Percentiles rank a stretch among this genome's conserved stretches.
Evolutionary conservation across 1,140 invertebrate species (phyloP).

Genomic region (Trichomalopsis sarcophagae): DNA sequence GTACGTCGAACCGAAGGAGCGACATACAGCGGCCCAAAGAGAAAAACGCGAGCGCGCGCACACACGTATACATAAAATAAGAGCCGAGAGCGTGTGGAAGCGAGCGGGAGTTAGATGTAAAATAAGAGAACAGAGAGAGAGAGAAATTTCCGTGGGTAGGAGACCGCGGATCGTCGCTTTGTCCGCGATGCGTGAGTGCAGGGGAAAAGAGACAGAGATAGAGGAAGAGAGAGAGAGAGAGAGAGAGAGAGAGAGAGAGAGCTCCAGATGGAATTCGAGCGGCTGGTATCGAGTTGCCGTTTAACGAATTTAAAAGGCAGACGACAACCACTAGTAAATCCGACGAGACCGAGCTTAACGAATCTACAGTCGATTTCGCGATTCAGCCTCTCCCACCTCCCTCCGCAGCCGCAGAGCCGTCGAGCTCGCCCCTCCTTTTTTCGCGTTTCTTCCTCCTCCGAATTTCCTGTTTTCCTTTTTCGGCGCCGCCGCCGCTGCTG

Average conservation of each 20-base stretch:
- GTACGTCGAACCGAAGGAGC: background rate
- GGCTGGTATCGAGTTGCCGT: slow-evolving; percentile 59
- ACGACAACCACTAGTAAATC: slow-evolving; percentile 30
- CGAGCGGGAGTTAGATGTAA: slow-evolving; percentile 6
- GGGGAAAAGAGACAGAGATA: slow-evolving; percentile 2
- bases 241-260: slow-evolving; percentile 46
- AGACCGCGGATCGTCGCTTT: slow-evolving; percentile 8
- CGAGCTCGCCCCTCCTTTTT: background rate
- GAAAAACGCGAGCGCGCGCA: background rate
- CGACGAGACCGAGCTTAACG: slow-evolving; percentile 29
- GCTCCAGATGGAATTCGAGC: slow-evolving; percentile 61
- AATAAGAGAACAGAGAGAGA: background rate
- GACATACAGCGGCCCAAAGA: background rate
- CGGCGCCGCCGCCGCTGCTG: background rate
- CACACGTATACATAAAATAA: background rate
- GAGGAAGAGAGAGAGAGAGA: slow-evolving; percentile 44
- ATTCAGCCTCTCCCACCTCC: background rate
- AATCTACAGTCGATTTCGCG: slow-evolving; percentile 35
- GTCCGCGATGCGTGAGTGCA: background rate
- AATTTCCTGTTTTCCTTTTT: slow-evolving; percentile 42
- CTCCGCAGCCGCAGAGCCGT: too few species aligned
- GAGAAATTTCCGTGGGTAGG: background rate
- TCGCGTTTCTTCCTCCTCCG: slow-evolving; percentile 5
- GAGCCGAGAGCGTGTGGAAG: background rate
- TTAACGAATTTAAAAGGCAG: slow-evolving; percentile 51